Base-by-base conservation (phyloP, 2,888 invertebrate genomes). In the Trachelus tabidus region DNA sequence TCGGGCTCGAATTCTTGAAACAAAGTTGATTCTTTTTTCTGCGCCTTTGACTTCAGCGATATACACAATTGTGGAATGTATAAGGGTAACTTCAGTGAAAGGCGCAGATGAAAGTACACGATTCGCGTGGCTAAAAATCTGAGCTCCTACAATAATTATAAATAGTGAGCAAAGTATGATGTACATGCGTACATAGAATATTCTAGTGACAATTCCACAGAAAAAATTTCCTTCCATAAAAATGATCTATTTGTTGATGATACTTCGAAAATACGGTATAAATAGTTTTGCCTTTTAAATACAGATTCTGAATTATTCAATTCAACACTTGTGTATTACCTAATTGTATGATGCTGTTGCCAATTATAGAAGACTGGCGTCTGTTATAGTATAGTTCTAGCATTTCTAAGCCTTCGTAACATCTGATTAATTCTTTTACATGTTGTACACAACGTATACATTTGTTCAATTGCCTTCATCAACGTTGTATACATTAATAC, bases 151-250 rank as follows among this genome's bases (percentile, higher is more conserved):
- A 35, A 74, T 77, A 76, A 75, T 78, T 79, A 80, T 80, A 79
- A 81, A 80, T 82, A 81, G 80, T 80, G 83, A 83, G 81, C 82
- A 83, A 82, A 79, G 75, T 80, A 81, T 75, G 76, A 75, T 76
- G 77, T 78, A 78, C 77, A 68, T 15, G 37, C 71, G 77, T 77
- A 76, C 73, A 74, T 68, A 56, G 23, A 9, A 56, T 56, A 23
- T 56, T 56, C 56, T 56, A 56, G 9, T 56, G 23, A 23, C 56
- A 56, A 56, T 56, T 56, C 23, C 56, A 9, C 23, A 56, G 23
- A 56, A 56, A 56, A 56, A 56, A 1, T 56, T 23, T 23, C 1
- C 56, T 56, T 56, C 23, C 56, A 56, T 56, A 23, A 56, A 56
- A 56, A 56, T 40, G 1, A 40, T 15, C 15, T 40, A 40, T 40